A percentile compares a stretch with the other conserved stretches of the same genome.
These are phyloP conservation scores for Otus sunia DNA, from an alignment of 2,113 vertebrate species.

Conservation along the genomic window DNA sequence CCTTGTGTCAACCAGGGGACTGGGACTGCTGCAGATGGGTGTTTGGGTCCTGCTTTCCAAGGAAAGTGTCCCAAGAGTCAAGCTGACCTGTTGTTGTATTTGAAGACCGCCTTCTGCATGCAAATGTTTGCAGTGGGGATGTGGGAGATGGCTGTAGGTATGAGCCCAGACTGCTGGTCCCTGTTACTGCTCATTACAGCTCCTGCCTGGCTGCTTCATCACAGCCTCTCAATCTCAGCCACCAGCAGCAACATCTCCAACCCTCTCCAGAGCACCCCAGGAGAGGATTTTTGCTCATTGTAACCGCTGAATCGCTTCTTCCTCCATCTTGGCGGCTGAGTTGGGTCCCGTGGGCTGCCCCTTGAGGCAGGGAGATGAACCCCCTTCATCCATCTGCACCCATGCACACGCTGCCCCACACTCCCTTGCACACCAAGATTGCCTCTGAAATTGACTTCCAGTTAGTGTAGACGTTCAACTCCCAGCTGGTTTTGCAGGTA, in stretches of 20 bases:
- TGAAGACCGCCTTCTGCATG: background rate
- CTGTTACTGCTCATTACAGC: background rate
- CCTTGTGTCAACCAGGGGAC: background rate
- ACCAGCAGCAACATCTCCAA: background rate
- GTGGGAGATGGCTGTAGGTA: background rate
- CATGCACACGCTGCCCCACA: accelerated
- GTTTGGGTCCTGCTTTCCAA: background rate
- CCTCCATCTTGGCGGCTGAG: background rate
- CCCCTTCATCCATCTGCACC: accelerated
- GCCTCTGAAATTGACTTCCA: background rate
- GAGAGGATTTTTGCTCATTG: background rate
- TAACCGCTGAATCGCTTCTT: background rate
- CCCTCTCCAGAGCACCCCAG: background rate
- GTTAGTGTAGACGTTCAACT: background rate
- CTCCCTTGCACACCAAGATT: background rate
- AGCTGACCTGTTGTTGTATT: background rate
- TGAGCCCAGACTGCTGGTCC: background rate
- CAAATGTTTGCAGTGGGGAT: accelerated
- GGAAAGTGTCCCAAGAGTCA: accelerated
- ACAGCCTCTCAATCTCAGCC: background rate
- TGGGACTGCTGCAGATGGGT: accelerated
- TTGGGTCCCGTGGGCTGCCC: background rate
- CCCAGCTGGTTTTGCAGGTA: background rate
- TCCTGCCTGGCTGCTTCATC: background rate
- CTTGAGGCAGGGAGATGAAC: background rate